A percentile compares a stretch with the other conserved stretches of the same genome.
These are phyloP conservation scores for Eclectus roratus DNA, from an alignment of 2,113 vertebrate species.

Conservation along the genomic window DNA sequence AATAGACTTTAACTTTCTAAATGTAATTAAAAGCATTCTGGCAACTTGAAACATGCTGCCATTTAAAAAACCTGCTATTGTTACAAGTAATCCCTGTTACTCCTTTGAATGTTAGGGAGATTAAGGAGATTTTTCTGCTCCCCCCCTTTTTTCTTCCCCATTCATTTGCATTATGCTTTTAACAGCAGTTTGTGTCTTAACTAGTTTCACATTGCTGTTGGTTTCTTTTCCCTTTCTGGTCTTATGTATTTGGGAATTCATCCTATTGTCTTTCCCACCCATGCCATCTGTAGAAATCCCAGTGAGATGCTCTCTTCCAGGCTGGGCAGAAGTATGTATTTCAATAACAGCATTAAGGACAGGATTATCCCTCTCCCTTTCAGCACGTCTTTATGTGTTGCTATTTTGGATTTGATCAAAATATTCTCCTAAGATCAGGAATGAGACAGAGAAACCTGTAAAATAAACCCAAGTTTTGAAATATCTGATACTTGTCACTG, in stretches of 20 bases:
- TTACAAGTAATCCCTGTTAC: background rate
- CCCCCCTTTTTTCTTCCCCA: fast-evolving
- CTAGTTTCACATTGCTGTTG: background rate
- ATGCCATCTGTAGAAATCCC: background rate
- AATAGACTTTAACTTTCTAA: background rate
- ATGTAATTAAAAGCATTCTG: background rate
- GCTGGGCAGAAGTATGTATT: background rate
- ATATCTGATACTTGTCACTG: background rate
- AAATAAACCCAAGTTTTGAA: background rate
- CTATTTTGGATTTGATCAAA: background rate
- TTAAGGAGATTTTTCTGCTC: background rate
- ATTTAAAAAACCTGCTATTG: background rate
- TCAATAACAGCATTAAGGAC: background rate
- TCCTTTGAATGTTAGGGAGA: background rate
- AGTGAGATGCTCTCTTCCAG: background rate
- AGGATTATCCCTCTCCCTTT: background rate
- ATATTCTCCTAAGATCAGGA: background rate
- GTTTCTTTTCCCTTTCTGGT: background rate
- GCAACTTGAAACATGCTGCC: background rate
- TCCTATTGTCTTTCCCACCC: background rate
- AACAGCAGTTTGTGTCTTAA: background rate
- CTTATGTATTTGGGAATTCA: background rate
- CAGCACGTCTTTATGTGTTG: background rate
- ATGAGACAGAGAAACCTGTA: background rate
- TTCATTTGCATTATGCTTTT: background rate